Percentiles rank a stretch among this genome's conserved stretches.
Evolutionary conservation across 2,888 invertebrate species (phyloP).

Genomic region (Graphium colonna): DNA sequence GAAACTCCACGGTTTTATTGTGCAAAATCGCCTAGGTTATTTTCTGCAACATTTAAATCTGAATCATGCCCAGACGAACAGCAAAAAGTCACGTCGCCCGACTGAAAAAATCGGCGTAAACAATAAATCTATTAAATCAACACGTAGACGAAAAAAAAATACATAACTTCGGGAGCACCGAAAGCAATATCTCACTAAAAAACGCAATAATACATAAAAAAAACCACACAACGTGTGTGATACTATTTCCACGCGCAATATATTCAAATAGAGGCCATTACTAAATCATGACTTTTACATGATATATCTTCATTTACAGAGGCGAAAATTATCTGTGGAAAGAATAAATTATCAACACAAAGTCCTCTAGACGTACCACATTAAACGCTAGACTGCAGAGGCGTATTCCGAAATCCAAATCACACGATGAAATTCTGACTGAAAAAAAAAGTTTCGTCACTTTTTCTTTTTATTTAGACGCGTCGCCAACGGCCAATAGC

Average conservation of each 20-base stretch:
- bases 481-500: constrained; percentile 13
- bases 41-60: too few species aligned
- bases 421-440: constrained; percentile 27
- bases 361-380: constrained; percentile 46
- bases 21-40: too few species aligned
- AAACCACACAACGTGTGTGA: neutral
- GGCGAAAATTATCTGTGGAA: constrained; percentile 28
- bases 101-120: too few species aligned
- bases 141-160: neutral
- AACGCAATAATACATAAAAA: neutral
- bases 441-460: too few species aligned
- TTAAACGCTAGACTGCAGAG: constrained; percentile 34
- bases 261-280: constrained; percentile 1
- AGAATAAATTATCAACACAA: constrained; percentile 51
- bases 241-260: constrained; percentile 3
- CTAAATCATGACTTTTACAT: constrained; percentile 17
- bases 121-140: too few species aligned
- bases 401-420: constrained; percentile 24
- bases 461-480: constrained; percentile 14
- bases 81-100: too few species aligned
- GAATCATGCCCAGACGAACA: too few species aligned
- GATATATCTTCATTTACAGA: constrained; percentile 14
- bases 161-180: neutral
- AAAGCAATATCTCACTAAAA: neutral
- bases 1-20: too few species aligned